A percentile compares a stretch with the other conserved stretches of the same genome.
Evolutionary conservation across 2,888 invertebrate genomes (phyloP).

Genomic region (Eilema sororculum): DNA sequence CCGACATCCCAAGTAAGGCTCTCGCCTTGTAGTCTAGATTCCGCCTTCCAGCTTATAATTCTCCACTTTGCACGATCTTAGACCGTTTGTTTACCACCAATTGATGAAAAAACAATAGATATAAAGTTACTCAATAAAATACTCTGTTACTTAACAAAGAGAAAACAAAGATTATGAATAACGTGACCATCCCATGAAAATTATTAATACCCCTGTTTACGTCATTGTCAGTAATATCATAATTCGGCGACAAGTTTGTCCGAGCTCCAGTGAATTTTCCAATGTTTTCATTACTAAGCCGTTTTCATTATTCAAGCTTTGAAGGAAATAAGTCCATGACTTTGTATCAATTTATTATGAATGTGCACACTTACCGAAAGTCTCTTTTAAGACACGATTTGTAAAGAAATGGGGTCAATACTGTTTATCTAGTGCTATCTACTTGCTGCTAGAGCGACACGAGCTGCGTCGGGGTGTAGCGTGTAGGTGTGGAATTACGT

Average conservation of each 20-base stretch:
- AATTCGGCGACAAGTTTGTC: conserved; percentile 10
- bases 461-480: too few relatives aligned
- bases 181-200: not conserved
- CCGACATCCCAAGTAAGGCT: too few relatives aligned
- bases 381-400: not conserved
- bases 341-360: conserved; percentile 3
- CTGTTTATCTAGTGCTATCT: not conserved
- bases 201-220: conserved; percentile 5
- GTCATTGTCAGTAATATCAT: conserved; percentile 5
- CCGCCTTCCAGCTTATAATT: too few relatives aligned
- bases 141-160: not conserved
- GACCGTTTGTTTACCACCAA: not conserved
- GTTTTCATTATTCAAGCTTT: conserved; percentile 7
- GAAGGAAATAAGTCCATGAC: not conserved
- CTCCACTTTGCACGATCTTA: too few relatives aligned
- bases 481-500: too few relatives aligned
- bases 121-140: not conserved
- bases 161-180: not conserved
- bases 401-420: not conserved
- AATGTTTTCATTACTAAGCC: conserved; percentile 5
- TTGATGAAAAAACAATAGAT: not conserved
- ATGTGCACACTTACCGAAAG: not conserved
- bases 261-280: not conserved
- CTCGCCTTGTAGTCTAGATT: too few relatives aligned
- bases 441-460: too few relatives aligned